Percentiles rank a stretch among this genome's conserved stretches.
Conservation (phyloP, 2,888 invertebrate species). For the Pteria penguin region DNA sequence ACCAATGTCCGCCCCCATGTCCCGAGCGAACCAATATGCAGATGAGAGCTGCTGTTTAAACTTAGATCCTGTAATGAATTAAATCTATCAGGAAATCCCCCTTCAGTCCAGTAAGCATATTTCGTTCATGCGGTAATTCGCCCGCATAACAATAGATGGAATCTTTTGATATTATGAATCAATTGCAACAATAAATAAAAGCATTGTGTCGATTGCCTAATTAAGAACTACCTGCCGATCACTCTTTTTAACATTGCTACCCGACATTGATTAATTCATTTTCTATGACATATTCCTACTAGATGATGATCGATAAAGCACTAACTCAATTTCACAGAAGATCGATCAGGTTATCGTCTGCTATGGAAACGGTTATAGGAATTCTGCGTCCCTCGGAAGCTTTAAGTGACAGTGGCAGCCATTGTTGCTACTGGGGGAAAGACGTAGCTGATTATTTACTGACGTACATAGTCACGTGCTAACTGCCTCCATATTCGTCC, state of each 20-base stretch:
- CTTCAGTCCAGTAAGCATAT: too few relatives aligned
- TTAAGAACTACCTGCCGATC: neutral
- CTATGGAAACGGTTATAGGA: constrained; percentile 7
- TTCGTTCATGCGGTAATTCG: too few relatives aligned
- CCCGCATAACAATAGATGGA: too few relatives aligned
- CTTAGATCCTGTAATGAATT: too few relatives aligned
- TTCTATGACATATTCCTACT: neutral
- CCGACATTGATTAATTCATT: neutral
- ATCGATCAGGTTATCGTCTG: constrained; percentile 2
- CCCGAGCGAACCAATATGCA: too few relatives aligned
- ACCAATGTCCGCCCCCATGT: too few relatives aligned
- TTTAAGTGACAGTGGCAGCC: constrained; percentile 2
- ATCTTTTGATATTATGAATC: too few relatives aligned
- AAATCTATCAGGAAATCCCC: too few relatives aligned
- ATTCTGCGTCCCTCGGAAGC: neutral
- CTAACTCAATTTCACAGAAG: constrained; percentile 5
- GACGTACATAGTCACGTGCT: constrained; percentile 31
- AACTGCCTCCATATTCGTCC: constrained; percentile 32
- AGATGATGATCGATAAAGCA: neutral
- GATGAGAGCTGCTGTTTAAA: too few relatives aligned
- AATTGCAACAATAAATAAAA: too few relatives aligned
- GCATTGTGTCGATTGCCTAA: neutral
- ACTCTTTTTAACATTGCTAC: neutral
- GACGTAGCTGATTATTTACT: neutral
- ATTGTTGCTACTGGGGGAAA: constrained; percentile 26